A percentile compares a stretch with the other conserved stretches of the same genome.
phyloP scores from a whole-genome alignment of 2,797 vertebrate species.

The Craterocephalus amniculus region DNA sequence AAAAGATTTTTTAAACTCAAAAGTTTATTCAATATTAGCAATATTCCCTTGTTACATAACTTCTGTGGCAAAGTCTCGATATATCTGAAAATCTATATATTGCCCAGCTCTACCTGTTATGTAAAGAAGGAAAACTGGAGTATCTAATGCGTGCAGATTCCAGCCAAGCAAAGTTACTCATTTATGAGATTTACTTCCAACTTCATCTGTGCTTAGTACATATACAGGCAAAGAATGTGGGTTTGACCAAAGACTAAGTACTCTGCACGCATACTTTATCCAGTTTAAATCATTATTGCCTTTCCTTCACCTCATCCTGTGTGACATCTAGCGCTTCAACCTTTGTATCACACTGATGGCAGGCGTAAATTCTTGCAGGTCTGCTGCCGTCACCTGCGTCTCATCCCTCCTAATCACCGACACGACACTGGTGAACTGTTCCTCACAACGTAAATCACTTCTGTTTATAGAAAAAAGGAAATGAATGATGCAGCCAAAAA shows the following conservation, averaged over 20 bases:
- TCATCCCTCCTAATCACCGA: constrained; percentile 57
- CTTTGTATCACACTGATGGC: constrained; percentile 28
- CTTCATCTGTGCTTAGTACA: background rate
- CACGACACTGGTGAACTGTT: background rate
- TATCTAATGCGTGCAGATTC: background rate
- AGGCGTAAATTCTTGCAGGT: constrained; percentile 53
- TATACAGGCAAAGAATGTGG: background rate
- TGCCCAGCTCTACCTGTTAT: too few species aligned
- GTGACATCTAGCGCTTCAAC: constrained; percentile 49
- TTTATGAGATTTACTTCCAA: background rate
- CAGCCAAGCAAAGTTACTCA: background rate
- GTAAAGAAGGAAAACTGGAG: background rate
- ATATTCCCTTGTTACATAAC: too few species aligned
- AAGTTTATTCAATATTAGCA: too few species aligned
- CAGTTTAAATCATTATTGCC: constrained; percentile 10
- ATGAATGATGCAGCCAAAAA: too few species aligned
- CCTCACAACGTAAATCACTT: background rate
- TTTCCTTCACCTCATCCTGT: constrained; percentile 5
- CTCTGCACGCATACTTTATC: background rate
- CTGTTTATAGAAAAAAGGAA: too few species aligned
- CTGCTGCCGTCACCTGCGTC: constrained; percentile 50
- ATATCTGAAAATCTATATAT: too few species aligned
- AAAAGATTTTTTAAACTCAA: too few species aligned
- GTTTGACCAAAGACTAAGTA: background rate
- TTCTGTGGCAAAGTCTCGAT: too few species aligned